phyloP scores from a whole-genome alignment of 2,113 vertebrate species.

The Sorex fumeus region DNA sequence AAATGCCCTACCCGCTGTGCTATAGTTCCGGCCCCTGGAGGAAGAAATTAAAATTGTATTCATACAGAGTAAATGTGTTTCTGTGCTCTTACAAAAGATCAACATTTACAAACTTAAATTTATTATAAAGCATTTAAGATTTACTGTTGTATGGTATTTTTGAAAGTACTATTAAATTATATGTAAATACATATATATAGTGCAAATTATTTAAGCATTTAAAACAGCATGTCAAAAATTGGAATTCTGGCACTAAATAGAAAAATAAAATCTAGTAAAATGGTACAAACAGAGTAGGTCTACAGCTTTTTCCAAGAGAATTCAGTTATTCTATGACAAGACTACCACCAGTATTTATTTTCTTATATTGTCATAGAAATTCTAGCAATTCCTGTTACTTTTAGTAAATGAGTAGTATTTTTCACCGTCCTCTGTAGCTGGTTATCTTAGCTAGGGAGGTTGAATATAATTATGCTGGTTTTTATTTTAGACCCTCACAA shows the following conservation, averaged over 20 bases:
- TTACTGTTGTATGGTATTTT: background rate
- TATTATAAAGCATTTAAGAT: conserved; percentile 47
- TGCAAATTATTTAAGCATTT: conserved; percentile 41
- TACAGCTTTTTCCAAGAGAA: background rate
- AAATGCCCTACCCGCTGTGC: no score
- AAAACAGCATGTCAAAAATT: conserved; percentile 53
- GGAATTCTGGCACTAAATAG: background rate
- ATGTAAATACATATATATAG: background rate
- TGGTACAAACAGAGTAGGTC: background rate
- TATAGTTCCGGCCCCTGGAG: no score
- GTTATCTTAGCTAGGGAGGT: background rate
- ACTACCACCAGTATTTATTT: background rate
- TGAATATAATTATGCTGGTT: background rate
- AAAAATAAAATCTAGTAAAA: conserved; percentile 39
- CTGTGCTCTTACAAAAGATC: conserved; percentile 11
- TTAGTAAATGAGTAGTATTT: conserved; percentile 29
- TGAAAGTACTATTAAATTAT: background rate
- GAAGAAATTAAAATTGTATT: conserved; percentile 50
- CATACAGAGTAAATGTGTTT: conserved; percentile 33
- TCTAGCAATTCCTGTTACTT: conserved; percentile 20
- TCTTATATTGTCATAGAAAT: background rate
- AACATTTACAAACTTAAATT: conserved; percentile 26
- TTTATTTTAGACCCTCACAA: no score
- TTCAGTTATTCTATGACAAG: background rate
- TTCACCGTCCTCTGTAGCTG: background rate